These are phyloP conservation scores for Pogona vitticeps DNA, from an alignment of 2,113 vertebrate species.

Conservation along the genomic window DNA sequence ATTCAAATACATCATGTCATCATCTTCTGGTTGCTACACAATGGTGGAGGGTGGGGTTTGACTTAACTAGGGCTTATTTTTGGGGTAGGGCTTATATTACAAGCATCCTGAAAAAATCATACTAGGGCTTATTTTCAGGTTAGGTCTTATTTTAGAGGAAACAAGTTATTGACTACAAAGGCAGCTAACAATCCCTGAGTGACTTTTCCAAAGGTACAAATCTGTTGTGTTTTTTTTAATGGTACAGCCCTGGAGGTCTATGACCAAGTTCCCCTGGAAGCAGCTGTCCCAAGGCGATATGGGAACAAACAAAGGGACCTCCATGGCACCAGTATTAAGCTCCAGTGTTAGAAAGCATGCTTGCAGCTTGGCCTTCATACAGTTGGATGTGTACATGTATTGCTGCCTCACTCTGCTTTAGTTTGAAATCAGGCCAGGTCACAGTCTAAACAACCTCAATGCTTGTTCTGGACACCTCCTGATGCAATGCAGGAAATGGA, in stretches of 20 bases:
- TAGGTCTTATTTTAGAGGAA: too few species aligned
- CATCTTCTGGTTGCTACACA: too few species aligned
- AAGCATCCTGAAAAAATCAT: too few species aligned
- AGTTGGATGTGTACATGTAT: not conserved
- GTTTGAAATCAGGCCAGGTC: conserved; percentile 4
- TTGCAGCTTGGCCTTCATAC: not conserved
- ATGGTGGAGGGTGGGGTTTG: too few species aligned
- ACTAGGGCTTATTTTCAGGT: too few species aligned
- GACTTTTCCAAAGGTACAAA: not conserved
- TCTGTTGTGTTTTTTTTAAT: not conserved
- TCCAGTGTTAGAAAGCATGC: not conserved
- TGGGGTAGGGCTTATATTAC: too few species aligned
- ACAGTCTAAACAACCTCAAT: not conserved
- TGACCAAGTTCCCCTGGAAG: too few species aligned
- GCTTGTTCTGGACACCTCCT: conserved; percentile 10
- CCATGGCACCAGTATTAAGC: not conserved
- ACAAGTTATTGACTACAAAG: not conserved
- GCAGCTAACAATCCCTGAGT: not conserved
- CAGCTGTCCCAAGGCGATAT: too few species aligned
- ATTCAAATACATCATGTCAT: too few species aligned
- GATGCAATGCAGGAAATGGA: conserved; percentile 31
- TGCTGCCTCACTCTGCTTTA: not conserved
- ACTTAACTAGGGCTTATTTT: too few species aligned
- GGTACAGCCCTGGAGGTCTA: not conserved
- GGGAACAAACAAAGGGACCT: not conserved